phyloP scores from a whole-genome alignment of 23 tunicate genomes.

The Clavelina lepadiformis region DNA sequence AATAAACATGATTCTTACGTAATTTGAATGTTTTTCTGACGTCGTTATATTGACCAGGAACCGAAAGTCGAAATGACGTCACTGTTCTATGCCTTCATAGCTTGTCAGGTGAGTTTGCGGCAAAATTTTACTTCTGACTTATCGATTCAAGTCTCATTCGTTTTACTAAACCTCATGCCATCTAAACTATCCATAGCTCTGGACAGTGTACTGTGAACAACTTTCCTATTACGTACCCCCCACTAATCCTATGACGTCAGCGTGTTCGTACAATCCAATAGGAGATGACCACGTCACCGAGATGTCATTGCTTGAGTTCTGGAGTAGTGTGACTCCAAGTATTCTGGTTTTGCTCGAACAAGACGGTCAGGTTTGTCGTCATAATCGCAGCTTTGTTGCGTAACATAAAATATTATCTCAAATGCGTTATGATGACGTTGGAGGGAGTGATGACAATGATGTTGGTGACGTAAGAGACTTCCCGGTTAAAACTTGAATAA shows the following conservation, averaged over 20 bases:
- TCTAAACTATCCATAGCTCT: slow-evolving; percentile 58
- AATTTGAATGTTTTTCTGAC: not conserved
- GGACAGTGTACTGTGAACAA: slow-evolving; percentile 91
- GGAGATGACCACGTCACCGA: slow-evolving; percentile 24
- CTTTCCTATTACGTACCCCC: slow-evolving; percentile 31
- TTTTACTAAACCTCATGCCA: slow-evolving; percentile 3
- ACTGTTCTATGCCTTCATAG: slow-evolving; percentile 54
- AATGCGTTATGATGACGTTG: not conserved
- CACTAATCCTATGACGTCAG: not conserved
- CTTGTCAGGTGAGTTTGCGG: slow-evolving; percentile 88
- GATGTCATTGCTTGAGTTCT: slow-evolving; percentile 47
- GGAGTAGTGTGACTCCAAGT: slow-evolving; percentile 81
- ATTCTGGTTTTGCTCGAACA: slow-evolving; percentile 46
- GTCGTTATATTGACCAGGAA: slow-evolving; percentile 10
- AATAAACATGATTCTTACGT: not conserved
- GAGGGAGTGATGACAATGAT: too few species aligned
- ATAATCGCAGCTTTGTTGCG: not conserved
- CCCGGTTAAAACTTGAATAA: too few species aligned
- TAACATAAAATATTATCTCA: not conserved
- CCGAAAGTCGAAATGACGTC: slow-evolving; percentile 24
- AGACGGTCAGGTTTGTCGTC: slow-evolving; percentile 13
- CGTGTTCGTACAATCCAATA: slow-evolving; percentile 14
- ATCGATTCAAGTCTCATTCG: too few species aligned
- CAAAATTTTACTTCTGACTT: too few species aligned
- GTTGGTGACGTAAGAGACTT: not conserved